phyloP scores from a whole-genome alignment of 2,888 invertebrate genomes.

The Andrena camellia region DNA sequence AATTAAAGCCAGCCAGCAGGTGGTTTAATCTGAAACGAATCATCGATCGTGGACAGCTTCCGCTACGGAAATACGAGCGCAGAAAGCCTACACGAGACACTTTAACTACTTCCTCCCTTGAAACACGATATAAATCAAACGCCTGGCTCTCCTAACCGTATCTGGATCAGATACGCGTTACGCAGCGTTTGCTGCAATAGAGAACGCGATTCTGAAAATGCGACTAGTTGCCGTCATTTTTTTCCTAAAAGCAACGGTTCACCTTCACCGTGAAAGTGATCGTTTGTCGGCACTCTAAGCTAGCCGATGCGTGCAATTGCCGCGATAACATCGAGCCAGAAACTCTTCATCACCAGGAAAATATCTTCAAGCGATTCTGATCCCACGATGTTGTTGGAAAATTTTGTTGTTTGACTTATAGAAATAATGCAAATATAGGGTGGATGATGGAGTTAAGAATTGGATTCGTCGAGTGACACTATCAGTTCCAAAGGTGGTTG shows the following conservation, averaged over 20 bases:
- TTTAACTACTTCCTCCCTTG: constrained; percentile 66
- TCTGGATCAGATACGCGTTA: constrained; percentile 49
- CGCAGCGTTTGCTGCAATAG: constrained; percentile 1
- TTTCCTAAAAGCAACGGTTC: constrained; percentile 42
- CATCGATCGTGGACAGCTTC: constrained; percentile 58
- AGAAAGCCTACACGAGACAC: constrained; percentile 59
- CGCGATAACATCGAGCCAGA: constrained; percentile 13
- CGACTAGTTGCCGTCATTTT: constrained; percentile 35
- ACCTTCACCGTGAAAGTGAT: constrained; percentile 69
- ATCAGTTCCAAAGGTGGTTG: not conserved
- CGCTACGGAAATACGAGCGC: constrained; percentile 59
- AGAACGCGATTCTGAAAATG: constrained; percentile 48
- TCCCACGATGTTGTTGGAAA: not conserved
- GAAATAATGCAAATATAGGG: too few species aligned
- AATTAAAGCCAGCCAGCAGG: constrained; percentile 47
- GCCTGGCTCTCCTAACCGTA: constrained; percentile 24
- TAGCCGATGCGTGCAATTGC: not conserved
- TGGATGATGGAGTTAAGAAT: not conserved
- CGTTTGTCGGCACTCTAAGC: constrained; percentile 1
- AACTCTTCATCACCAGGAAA: constrained; percentile 21
- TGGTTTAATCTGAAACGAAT: constrained; percentile 56
- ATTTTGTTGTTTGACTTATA: not conserved
- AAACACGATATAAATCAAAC: constrained; percentile 50
- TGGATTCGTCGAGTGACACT: not conserved
- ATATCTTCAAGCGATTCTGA: constrained; percentile 10